phyloP scores from a whole-genome alignment of 2,113 vertebrate genomes.

The Lota lota region DNA sequence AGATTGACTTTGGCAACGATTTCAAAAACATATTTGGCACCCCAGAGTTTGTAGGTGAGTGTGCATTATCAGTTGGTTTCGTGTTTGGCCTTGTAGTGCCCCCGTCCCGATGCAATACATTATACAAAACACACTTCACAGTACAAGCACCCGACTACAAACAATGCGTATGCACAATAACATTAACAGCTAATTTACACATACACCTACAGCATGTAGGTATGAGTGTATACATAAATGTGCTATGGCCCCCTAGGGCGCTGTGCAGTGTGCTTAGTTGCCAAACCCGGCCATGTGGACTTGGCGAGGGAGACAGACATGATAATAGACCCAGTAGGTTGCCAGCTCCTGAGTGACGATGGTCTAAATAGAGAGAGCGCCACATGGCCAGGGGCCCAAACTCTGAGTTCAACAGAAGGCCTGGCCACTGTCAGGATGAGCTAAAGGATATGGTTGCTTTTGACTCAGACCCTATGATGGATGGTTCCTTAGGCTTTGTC shows the following conservation, averaged over 20 bases:
- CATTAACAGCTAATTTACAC: no score
- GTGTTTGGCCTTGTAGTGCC: background rate
- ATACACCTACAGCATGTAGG: no score
- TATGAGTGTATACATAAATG: background rate
- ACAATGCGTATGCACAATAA: no score
- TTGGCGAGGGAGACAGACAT: no score
- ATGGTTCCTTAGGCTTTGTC: no score
- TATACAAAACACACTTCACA: no score
- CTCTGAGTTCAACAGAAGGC: background rate
- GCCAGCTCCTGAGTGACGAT: background rate
- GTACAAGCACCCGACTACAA: no score
- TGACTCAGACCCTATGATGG: no score
- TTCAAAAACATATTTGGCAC: conserved; percentile 99
- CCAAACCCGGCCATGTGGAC: no score
- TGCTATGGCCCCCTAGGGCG: no score
- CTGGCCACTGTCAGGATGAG: background rate
- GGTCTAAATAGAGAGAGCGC: conserved; percentile 30
- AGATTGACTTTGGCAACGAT: conserved; percentile 96
- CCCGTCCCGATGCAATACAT: no score
- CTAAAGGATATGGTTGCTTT: background rate
- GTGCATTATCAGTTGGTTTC: background rate
- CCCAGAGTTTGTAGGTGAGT: conserved; percentile 96
- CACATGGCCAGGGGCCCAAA: background rate
- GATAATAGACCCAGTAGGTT: background rate
- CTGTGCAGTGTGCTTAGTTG: no score